Evolutionary conservation across 2,113 vertebrate genomes (phyloP).

Genomic region (Leucopsar rothschildi): DNA sequence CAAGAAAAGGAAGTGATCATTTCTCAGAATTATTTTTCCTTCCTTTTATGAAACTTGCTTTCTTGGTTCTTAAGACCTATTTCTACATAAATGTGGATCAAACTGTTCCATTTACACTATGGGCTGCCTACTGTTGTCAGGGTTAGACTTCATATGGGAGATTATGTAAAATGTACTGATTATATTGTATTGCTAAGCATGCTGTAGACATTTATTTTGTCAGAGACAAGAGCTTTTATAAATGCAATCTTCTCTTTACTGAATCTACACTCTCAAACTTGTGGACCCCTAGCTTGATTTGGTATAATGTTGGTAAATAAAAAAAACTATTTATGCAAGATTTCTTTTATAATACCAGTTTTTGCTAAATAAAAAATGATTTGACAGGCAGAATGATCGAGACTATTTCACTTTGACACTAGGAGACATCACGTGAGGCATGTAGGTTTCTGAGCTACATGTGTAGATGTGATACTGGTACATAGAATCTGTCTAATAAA

Average conservation of each 20-base stretch:
- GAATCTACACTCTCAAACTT: background rate
- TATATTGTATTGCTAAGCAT: background rate
- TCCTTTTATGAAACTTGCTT: background rate
- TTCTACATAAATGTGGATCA: background rate
- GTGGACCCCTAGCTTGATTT: background rate
- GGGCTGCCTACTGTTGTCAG: background rate
- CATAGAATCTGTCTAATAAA: background rate
- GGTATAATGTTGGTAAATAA: background rate
- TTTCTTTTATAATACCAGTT: background rate
- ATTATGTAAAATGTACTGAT: background rate
- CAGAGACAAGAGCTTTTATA: background rate
- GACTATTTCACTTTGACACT: background rate
- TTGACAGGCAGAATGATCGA: background rate
- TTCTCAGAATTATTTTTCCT: background rate
- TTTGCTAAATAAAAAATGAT: background rate
- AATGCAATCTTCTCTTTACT: background rate
- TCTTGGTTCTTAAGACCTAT: background rate
- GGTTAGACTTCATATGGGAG: background rate
- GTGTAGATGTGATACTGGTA: background rate
- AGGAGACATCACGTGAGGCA: background rate
- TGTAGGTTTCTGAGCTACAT: background rate
- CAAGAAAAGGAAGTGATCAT: background rate
- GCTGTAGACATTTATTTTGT: background rate
- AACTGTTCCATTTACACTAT: background rate
- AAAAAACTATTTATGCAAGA: background rate